These are phyloP conservation scores for Nymphalis c-album DNA, from an alignment of 2,888 invertebrate genomes.

Conservation along the genomic window DNA sequence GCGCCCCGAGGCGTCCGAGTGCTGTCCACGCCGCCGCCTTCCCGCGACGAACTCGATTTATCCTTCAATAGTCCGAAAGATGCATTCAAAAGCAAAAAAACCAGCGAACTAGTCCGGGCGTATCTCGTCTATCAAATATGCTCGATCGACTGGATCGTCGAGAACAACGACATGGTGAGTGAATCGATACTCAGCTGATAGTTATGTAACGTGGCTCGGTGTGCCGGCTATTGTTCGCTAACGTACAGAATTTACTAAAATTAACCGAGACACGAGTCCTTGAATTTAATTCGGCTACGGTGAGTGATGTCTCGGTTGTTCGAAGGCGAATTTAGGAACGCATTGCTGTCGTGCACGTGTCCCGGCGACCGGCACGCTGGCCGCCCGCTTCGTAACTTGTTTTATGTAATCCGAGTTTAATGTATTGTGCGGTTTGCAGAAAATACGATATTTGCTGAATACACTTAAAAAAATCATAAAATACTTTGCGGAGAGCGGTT, in stretches of 20 bases:
- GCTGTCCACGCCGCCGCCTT: slow-evolving; percentile 53
- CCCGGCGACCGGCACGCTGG: slow-evolving; percentile 1
- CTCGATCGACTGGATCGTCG: slow-evolving; percentile 92
- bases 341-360: slow-evolving; percentile 21
- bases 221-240: slow-evolving; percentile 47
- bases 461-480: slow-evolving; percentile 2
- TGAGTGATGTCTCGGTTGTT: slow-evolving; percentile 36
- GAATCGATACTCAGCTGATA: slow-evolving; percentile 53
- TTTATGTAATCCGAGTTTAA: slow-evolving; percentile 28
- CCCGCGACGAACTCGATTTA: slow-evolving; percentile 88
- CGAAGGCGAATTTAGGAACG: slow-evolving; percentile 6
- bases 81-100: slow-evolving; percentile 97
- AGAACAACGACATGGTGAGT: slow-evolving; percentile 95
- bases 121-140: slow-evolving; percentile 96
- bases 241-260: slow-evolving; percentile 54
- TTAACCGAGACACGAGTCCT: slow-evolving; percentile 53
- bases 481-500: slow-evolving; percentile 28
- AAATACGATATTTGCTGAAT: slow-evolving; percentile 17
- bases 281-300: slow-evolving; percentile 47
- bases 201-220: slow-evolving; percentile 63
- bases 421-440: slow-evolving; percentile 1
- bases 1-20: slow-evolving; percentile 63
- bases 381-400: slow-evolving; percentile 5
- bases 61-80: slow-evolving; percentile 93
- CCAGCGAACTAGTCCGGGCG: slow-evolving; percentile 93